Conservation (phyloP, 2,797 vertebrate species). For the Sylvia borin region DNA sequence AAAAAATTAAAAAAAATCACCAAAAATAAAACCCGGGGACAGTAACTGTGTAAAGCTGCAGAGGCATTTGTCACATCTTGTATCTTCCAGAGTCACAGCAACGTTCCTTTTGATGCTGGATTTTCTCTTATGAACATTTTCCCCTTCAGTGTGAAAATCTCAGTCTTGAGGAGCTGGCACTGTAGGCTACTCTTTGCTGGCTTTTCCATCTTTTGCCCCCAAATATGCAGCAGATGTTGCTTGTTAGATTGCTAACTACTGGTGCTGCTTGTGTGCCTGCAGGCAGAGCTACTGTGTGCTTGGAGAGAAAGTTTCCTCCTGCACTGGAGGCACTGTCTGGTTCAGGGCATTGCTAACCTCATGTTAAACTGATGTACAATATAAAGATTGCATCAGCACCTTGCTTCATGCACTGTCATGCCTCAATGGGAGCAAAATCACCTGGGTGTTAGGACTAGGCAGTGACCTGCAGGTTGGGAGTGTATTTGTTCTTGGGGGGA, state of each 20-base stretch:
- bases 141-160: not conserved
- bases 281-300: not conserved
- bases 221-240: not conserved
- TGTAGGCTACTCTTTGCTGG: not conserved
- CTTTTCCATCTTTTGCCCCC: not conserved
- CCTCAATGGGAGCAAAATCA: not conserved
- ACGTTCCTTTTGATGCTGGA: fast-evolving
- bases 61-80: not conserved
- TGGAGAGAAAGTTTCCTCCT: not conserved
- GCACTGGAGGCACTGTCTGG: not conserved
- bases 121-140: not conserved
- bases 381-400: not conserved
- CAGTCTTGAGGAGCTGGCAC: not conserved
- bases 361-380: not conserved
- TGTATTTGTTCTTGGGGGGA: not conserved
- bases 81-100: not conserved
- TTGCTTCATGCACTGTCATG: not conserved
- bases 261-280: not conserved
- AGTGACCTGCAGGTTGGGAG: not conserved
- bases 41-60: not conserved
- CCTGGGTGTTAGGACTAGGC: not conserved
- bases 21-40: not conserved
- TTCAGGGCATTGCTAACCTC: not conserved
- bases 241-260: not conserved
- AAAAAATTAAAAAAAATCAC: not conserved